Evolutionary conservation across 1,140 invertebrate species (phyloP).

Genomic region (Liolophura sinensis): DNA sequence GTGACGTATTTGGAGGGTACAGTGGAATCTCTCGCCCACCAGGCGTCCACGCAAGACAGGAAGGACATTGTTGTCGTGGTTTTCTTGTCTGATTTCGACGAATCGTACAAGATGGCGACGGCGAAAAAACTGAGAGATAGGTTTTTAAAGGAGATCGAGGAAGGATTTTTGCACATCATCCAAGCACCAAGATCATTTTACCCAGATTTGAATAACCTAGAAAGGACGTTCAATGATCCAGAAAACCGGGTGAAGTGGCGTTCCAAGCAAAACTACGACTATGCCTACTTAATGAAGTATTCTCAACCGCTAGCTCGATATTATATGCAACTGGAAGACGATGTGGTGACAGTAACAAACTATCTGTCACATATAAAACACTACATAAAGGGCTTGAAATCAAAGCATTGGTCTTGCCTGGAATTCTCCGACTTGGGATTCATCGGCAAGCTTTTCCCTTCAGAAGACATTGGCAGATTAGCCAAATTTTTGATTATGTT

Average conservation of each 20-base stretch:
- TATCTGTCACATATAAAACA: constrained; percentile 83
- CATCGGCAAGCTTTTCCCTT: constrained; percentile 80
- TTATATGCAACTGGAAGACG: constrained; percentile 77
- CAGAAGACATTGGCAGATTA: constrained; percentile 79
- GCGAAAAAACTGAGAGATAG: constrained; percentile 69
- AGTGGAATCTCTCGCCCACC: constrained; percentile 26
- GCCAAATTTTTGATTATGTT: constrained; percentile 90
- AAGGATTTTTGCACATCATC: constrained; percentile 83
- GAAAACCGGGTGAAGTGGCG: constrained; percentile 83
- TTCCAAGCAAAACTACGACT: constrained; percentile 92
- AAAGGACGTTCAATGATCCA: constrained; percentile 80
- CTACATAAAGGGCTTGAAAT: constrained; percentile 74
- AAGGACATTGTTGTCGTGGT: constrained; percentile 34
- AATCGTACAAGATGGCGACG: constrained; percentile 17
- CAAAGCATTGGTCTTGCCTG: constrained; percentile 84
- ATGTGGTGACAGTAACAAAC: constrained; percentile 78
- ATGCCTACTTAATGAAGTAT: constrained; percentile 92
- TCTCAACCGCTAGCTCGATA: constrained; percentile 66
- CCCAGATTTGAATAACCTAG: constrained; percentile 72
- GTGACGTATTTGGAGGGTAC: constrained; percentile 32
- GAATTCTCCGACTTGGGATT: constrained; percentile 81
- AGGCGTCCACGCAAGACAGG: constrained; percentile 26
- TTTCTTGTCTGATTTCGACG: constrained; percentile 35
- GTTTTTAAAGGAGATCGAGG: constrained; percentile 72
- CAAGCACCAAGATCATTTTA: constrained; percentile 81